Evolutionary conservation across 2,113 vertebrate genomes (phyloP), one percentile per base, ranked within the genome.

Genomic region (Stegastes partitus): DNA sequence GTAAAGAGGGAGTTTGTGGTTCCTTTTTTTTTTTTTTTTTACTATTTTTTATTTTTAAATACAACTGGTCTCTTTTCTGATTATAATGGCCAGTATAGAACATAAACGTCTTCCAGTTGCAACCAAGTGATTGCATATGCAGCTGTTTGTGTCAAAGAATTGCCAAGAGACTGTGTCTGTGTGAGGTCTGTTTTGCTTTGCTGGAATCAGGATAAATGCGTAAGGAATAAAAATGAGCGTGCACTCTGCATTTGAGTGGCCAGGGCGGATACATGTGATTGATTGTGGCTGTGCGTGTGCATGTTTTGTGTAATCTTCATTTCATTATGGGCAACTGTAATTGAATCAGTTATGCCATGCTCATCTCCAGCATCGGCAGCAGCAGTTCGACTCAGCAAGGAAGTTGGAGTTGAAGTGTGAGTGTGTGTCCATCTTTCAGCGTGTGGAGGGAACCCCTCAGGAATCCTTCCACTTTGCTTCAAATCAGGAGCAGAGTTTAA

Each of bases 321-420:
- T 86, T 87, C 76, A 87, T 89, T 84, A 80, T 77, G 50, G 28
- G 53, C 51, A 77, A 26, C 57, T 75, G 54, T 76, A 83, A 88
- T 68, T 80, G 42, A 77, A 82, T 87, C 74, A 75, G 58, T 55
- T 49, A 45, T 31, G 42, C 39, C 49, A n/a, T 39, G 58, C 34
- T 74, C 67, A 68, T 62, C 39, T 68, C 16, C 58, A 76, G 63
- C 34, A 47, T 50, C 0, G 2, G 19, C 44, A 49, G 44, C 3
- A 2, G 15, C 54, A 53, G 47, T 26, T 74, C 15, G 23, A 11
- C 50, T 68, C 47, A 4, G 2, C 2, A 39, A 57, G n/a, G 56
- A 58, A 34, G 21, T 53, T 6, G 11, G 58, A 19, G 7, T 68
- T 37, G 12, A 34, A 39, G 61, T 23, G 39, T 59, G 16, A 22